Evolutionary conservation across 2,888 invertebrate species (phyloP), one percentile per base, ranked within the genome.

Genomic region (Pseudoips prasinana): DNA sequence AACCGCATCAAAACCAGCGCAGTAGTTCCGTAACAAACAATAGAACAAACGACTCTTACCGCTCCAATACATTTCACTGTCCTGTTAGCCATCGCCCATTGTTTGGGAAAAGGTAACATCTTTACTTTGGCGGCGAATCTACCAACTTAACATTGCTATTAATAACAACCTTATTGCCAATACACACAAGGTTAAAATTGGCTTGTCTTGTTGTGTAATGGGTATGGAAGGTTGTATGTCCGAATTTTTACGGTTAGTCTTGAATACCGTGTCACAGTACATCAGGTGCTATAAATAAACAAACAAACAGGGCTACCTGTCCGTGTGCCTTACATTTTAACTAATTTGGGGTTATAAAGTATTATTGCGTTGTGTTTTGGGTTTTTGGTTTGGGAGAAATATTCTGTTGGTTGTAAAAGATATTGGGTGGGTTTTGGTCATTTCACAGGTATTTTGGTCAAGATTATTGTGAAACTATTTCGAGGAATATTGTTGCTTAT

Each of bases 221-320:
- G n/a, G n/a, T 20, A 29, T 11, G 22, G 22, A 33, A 22, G 26
- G 6, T 29, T 8, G 9, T 6, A 3, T 26, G 8, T 9, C 1
- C 1, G n/a, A 20, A 28, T 31, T 22, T 33, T 29, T 39, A 33
- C 38, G 33, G 33, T 33, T 29, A 39, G 7, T 7, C n/a, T 33
- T 25, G 28, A 29, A 34, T 23, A 25, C 46, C 33, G 6, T 18
- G 66, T 45, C 54, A 58, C 53, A 58, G 57, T 39, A 39, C 45
- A 49, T 46, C 58, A 60, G 58, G 58, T 63, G 56, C 40, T 58
- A 58, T 60, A 64, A 60, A 20, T 14, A 14, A 14, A 67, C 49
- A 59, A 61, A 63, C 34, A 58, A 51, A 58, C 28, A 53, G 7
- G 33, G 53, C 35, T 54, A 53, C 54, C 54, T 53, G 25, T 30